phyloP scores from a whole-genome alignment of 92 coral and sea anemone species.

The Siderastrea siderea region DNA sequence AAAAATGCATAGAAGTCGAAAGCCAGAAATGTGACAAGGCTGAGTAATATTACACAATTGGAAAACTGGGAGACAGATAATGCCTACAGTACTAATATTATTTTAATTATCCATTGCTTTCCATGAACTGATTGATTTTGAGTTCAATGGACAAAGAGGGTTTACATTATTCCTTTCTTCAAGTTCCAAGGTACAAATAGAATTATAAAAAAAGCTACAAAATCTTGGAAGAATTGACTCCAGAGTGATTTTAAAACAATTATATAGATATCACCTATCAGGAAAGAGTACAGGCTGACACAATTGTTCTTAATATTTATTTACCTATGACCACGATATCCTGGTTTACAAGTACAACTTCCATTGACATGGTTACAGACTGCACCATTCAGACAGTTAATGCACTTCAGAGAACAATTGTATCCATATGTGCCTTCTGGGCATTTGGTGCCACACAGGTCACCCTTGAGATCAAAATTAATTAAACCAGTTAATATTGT shows the following conservation, averaged over 20 bases:
- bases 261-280: not conserved
- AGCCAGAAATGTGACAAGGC: too few species aligned
- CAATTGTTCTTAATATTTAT: not conserved
- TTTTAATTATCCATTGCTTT: too few species aligned
- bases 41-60: too few species aligned
- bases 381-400: conserved; percentile 89
- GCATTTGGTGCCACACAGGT: conserved; percentile 81
- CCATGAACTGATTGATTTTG: too few species aligned
- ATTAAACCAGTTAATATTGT: not conserved
- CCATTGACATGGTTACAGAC: conserved; percentile 91
- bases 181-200: too few species aligned
- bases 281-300: not conserved
- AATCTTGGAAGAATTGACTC: too few species aligned
- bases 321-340: conserved; percentile 87
- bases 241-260: not conserved
- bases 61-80: too few species aligned
- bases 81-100: too few species aligned
- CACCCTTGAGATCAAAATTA: conserved; percentile 63
- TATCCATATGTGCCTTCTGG: conserved; percentile 88
- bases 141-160: too few species aligned
- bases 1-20: too few species aligned
- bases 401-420: conserved; percentile 69
- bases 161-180: too few species aligned
- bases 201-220: too few species aligned
- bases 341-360: conserved; percentile 83